phyloP scores from a whole-genome alignment of 2,113 vertebrate genomes.

The Ptychochromis oligacanthus region DNA sequence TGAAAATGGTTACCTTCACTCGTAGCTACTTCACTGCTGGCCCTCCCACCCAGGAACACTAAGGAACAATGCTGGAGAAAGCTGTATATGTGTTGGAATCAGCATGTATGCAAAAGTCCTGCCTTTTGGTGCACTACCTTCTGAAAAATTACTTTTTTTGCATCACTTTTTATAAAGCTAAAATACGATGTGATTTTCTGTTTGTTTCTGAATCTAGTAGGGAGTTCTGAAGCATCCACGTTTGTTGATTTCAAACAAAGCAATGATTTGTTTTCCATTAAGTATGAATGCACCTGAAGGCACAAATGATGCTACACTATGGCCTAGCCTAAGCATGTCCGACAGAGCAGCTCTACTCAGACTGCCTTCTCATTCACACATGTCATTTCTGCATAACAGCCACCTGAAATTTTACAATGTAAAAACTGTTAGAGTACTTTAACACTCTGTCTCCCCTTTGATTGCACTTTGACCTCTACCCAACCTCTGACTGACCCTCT shows the following conservation, averaged over 20 bases:
- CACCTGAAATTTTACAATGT: not conserved
- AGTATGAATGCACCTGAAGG: not conserved
- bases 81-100: constrained; percentile 17
- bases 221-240: not conserved
- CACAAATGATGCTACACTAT: too few species aligned
- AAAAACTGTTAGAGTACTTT: not conserved
- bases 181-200: not conserved
- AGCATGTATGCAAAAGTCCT: not conserved
- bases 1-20: constrained; percentile 76
- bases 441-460: constrained; percentile 53
- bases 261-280: not conserved
- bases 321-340: not conserved
- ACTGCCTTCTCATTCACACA: not conserved
- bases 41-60: constrained; percentile 53
- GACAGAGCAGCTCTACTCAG: not conserved
- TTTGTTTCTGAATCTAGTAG: not conserved
- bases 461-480: constrained; percentile 72
- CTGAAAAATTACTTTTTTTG: too few species aligned
- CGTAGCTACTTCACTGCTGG: constrained; percentile 47
- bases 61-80: constrained; percentile 33
- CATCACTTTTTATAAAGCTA: not conserved
- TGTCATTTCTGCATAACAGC: not conserved
- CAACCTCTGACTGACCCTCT: constrained; percentile 74
- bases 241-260: not conserved
- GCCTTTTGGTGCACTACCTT: not conserved